Evolutionary conservation across 2,797 vertebrate genomes (phyloP), one percentile per base, ranked within the genome.

Genomic region (Anas acuta): DNA sequence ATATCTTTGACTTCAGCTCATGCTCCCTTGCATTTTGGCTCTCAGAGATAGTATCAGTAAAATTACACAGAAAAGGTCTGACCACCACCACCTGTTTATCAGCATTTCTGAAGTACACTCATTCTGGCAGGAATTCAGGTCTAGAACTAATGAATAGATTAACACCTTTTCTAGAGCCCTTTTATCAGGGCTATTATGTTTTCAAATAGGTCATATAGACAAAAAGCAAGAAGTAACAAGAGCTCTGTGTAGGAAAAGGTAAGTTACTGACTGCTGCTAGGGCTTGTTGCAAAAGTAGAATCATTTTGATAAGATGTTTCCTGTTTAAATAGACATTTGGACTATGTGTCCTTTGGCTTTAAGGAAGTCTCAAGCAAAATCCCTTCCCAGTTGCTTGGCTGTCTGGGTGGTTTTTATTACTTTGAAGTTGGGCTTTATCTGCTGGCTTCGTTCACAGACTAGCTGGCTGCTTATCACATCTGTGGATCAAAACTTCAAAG

Each of bases 401-500:
- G 82, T 89, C 88, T 95, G 96, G 85, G 87, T 93, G 87, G 73
- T 60, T 96, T 92, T 53, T 92, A 75, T 82, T 64, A 43, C 95
- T 97, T 96, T 95, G 93, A 97, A 84, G 84, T 92, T 85, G 15
- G 76, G 90, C 81, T 93, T 95, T 76, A 96, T 92, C 93, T 74
- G 53, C 84, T 94, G 90, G 53, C 90, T 95, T 94, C 75, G 47
- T 92, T 96, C 91, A 93, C 70, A 97, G 95, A 92, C 93, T 69
- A 96, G 87, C 82, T 95, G 93, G 87, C 74, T 62, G 61, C 84
- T 97, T 96, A 97, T 96, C 90, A 30, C 87, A 85, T 96, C 74
- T 96, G 89, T 35, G 85, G 80, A 93, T 95, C 91, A 53, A 49
- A 88, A 78, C 94, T 97, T 96, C 93, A 87, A 79, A 96, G 96